These are phyloP conservation scores for Lagodon rhomboides DNA, from an alignment of 2,797 vertebrate species.

Conservation along the genomic window DNA sequence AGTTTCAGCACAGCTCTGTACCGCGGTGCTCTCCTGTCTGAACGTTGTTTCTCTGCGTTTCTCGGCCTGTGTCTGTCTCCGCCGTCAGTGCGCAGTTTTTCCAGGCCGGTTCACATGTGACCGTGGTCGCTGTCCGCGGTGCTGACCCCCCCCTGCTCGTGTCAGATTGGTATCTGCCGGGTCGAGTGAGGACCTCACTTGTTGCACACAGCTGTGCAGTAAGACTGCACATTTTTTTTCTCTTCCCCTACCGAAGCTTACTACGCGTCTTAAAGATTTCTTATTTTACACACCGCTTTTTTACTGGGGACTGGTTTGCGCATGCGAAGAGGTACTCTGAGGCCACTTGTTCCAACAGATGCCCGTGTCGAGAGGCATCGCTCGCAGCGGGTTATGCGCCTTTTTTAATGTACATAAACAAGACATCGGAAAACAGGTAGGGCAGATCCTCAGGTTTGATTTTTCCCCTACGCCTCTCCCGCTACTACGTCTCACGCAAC, in stretches of 20 bases:
- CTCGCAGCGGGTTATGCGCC: constrained; percentile 26
- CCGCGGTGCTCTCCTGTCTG: not conserved
- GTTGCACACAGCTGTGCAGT: constrained; percentile 39
- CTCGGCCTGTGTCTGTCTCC: not conserved
- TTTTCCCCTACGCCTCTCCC: constrained; percentile 1
- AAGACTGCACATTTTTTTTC: not conserved
- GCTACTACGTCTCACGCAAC: constrained; percentile 60
- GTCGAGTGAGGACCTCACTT: constrained; percentile 47
- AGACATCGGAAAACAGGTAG: not conserved
- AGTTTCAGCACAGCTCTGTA: not conserved
- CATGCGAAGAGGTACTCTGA: constrained; percentile 68
- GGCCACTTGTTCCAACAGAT: constrained; percentile 60
- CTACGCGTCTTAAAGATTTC: constrained; percentile 2
- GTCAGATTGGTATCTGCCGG: constrained; percentile 20
- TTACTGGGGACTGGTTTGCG: constrained; percentile 60
- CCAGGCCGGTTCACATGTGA: not conserved
- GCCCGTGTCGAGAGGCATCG: constrained; percentile 47
- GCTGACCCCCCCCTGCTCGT: constrained; percentile 46
- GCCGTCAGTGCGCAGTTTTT: not conserved
- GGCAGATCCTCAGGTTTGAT: constrained; percentile 2
- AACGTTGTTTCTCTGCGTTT: not conserved
- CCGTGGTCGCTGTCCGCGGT: constrained; percentile 67
- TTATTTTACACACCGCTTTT: constrained; percentile 28
- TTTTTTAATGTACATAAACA: constrained; percentile 18
- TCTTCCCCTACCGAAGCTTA: not conserved